Evolutionary conservation across 2,888 invertebrate genomes (phyloP), one percentile per base, ranked within the genome.

Genomic region (Tanaodytes sp.): DNA sequence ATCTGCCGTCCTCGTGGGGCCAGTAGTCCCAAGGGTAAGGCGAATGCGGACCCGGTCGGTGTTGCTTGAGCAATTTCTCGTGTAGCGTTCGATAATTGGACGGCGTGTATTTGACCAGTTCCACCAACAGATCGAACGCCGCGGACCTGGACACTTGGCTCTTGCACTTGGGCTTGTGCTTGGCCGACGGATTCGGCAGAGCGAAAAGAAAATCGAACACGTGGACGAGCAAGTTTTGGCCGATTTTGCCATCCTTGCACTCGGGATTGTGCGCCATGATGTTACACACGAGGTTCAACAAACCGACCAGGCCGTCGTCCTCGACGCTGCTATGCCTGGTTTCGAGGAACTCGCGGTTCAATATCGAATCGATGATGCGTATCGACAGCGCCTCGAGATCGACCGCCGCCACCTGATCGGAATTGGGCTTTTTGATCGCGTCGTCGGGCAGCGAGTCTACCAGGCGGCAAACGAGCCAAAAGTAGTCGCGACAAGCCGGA

Each of bases 1-100:
- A 93, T 1, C 97, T 89, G 0, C 96, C 95, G 83, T 97, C 97
- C 80, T 97, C 97, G 68, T 95, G 93, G 1, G 97, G 97, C 97
- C 97, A 97, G 86, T 97, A 97, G 85, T 97, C 97, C 97, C 97
- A 97, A 0, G 95, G 94, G 86, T 96, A 97, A 0, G 94, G 91
- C 1, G 92, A 91, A 80, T 93, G 92, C 0, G 93, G 91, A 4
- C 92, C 91, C 14, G 94, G 93, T 75, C 92, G 92, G 82, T 97
- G 96, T 79, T 97, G 97, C 2, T 91, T 89, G 83, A 96, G 87
- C 33, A 97, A 87, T 77, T 93, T 94, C 48, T 91, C 89, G 77
- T 96, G 95, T 23, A 97, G 87, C 72, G 93, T 89, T 78, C 90
- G 90, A 82, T 95, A 97, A 86, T 96, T 97, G 61, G 92, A 92